Percentiles rank a stretch among this genome's conserved stretches.
phyloP scores from a whole-genome alignment of 1,140 invertebrate species.

The Chelonus insularis region DNA sequence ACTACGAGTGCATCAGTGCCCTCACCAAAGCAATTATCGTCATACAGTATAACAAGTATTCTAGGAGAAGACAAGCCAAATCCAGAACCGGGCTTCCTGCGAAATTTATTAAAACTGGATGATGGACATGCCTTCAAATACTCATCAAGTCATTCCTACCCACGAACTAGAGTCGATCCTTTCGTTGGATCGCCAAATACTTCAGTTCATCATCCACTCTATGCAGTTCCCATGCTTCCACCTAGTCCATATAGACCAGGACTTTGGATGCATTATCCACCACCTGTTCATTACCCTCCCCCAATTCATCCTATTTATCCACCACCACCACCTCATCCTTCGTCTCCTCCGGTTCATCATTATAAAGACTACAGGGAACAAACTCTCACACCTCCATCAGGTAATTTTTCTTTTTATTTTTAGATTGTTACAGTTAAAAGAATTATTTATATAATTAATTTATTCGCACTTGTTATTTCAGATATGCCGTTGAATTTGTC shows the following conservation, averaged over 20 bases:
- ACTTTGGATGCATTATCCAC: conserved; percentile 62
- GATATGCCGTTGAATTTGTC: conserved; percentile 61
- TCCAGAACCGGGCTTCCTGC: conserved; percentile 53
- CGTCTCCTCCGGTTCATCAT: conserved; percentile 53
- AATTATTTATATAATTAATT: neutral
- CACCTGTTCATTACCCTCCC: conserved; percentile 58
- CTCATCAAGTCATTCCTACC: conserved; percentile 52
- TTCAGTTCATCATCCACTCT: conserved; percentile 52
- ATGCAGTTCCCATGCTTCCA: conserved; percentile 54
- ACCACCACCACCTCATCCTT: conserved; percentile 49
- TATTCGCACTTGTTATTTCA: conserved; percentile 24
- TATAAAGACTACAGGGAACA: conserved; percentile 60
- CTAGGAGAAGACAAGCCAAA: conserved; percentile 63
- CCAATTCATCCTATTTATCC: conserved; percentile 51
- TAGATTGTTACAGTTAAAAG: neutral
- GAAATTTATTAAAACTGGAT: conserved; percentile 56
- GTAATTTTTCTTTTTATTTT: conserved; percentile 32
- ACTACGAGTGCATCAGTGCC: conserved; percentile 41
- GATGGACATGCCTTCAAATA: conserved; percentile 54
- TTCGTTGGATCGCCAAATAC: conserved; percentile 46
- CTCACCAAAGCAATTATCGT: conserved; percentile 64
- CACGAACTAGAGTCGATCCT: conserved; percentile 50
- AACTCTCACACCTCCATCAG: conserved; percentile 58
- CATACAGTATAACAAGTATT: conserved; percentile 78
- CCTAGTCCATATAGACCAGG: conserved; percentile 58